Evolutionary conservation across 2,888 invertebrate species (phyloP), one percentile per base, ranked within the genome.

Genomic region (Apamea crenata): DNA sequence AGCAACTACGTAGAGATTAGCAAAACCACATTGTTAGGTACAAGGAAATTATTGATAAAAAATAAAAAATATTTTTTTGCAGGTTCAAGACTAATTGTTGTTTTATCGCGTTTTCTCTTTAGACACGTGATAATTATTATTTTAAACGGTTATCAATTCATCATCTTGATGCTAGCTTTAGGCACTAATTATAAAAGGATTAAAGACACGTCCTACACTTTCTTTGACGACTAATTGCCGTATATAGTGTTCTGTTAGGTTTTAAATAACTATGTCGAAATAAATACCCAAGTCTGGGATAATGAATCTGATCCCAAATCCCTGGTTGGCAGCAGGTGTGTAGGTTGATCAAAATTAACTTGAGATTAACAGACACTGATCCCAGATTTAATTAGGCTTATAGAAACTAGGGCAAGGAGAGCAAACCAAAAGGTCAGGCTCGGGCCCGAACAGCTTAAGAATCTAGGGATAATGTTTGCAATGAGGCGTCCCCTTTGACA

Each of bases 31-130:
- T 66, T 47, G 40, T 56, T 44, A n/a, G 47, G 56, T 59, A 44
- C 53, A 74, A 71, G 67, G 44, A 68, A 74, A 67, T 65, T 77
- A 61, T 65, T 77, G 12, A 77, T 66, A 72, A 71, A 63, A 68
- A n/a, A n/a, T n/a, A n/a, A n/a, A n/a, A n/a, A n/a, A n/a, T n/a
- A n/a, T n/a, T n/a, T n/a, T n/a, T n/a, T 47, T 53, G 14, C 25
- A 63, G 12, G 6, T 67, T 32, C 6, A 50, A 32, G 14, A 40
- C 18, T 12, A 32, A 74, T 40, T 81, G 32, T n/a, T 74, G 16
- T 59, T 40, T n/a, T 1, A 4, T 40, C 1, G 36, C 10, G 16
- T 74, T 66, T 66, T 74, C 36, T 56, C 63, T 56, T 32, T 29
- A 29, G 10, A 32, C 40, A 81, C 18, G 44, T 16, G n/a, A 21